These are phyloP conservation scores for Centroberyx gerrardi DNA, from an alignment of 2,797 vertebrate species.

Conservation along the genomic window DNA sequence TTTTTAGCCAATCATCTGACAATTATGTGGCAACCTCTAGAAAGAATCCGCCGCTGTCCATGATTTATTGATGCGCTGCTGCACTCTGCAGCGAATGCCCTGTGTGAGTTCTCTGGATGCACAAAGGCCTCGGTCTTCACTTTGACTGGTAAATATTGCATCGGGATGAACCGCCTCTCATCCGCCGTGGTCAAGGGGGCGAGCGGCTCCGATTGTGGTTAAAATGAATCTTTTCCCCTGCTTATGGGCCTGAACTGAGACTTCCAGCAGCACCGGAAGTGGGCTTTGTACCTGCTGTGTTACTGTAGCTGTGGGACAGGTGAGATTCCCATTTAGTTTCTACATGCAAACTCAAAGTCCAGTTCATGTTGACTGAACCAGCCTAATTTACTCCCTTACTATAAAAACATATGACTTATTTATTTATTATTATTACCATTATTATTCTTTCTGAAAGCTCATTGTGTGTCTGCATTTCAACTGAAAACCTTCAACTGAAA, in stretches of 20 bases:
- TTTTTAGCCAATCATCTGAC: conserved; percentile 7
- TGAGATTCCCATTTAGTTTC: neutral
- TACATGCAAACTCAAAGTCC: neutral
- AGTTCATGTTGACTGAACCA: no score
- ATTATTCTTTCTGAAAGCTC: no score
- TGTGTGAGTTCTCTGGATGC: conserved; percentile 40
- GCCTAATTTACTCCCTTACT: no score
- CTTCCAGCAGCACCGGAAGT: conserved; percentile 28
- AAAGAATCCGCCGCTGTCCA: conserved; percentile 8
- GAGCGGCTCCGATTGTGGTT: conserved; percentile 35
- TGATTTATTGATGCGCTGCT: conserved; percentile 58
- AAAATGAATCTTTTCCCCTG: conserved; percentile 53
- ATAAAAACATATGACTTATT: no score
- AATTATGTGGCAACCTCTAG: neutral
- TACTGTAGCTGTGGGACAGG: neutral
- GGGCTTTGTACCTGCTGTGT: conserved; percentile 16
- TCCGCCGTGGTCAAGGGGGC: conserved; percentile 31
- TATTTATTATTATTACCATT: no score
- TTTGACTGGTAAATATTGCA: conserved; percentile 69
- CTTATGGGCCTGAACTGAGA: conserved; percentile 50
- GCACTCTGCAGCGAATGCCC: conserved; percentile 43
- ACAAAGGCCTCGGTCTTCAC: conserved; percentile 50
- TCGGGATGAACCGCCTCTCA: conserved; percentile 45
- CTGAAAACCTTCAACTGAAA: no score
- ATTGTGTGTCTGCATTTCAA: no score